These are phyloP conservation scores for Sialia sialis DNA, from an alignment of 2,113 vertebrate genomes.

Conservation along the genomic window DNA sequence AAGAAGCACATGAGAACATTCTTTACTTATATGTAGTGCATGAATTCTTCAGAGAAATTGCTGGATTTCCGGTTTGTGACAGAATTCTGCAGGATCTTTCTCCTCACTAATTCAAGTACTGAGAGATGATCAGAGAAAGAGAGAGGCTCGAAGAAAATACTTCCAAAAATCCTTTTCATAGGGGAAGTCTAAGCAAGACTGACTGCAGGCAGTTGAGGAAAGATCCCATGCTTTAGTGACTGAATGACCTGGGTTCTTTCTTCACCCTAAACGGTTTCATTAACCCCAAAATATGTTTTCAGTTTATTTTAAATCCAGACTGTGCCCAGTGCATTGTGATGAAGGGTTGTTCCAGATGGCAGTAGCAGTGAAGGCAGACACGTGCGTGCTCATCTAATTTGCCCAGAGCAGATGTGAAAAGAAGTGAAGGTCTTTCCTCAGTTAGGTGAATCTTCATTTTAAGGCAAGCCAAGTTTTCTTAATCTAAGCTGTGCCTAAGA, in stretches of 20 bases:
- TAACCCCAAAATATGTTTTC: neutral
- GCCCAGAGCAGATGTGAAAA: neutral
- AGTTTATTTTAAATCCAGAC: neutral
- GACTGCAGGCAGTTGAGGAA: neutral
- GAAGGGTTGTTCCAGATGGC: neutral
- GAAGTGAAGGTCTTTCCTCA: neutral
- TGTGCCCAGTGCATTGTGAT: neutral
- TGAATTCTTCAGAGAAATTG: neutral
- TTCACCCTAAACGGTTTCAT: neutral
- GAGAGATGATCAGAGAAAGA: neutral
- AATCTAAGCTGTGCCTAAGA: neutral
- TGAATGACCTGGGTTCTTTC: neutral
- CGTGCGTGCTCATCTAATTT: neutral
- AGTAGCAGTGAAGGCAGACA: neutral
- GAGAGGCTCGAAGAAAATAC: neutral
- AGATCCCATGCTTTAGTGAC: neutral
- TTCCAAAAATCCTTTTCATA: neutral
- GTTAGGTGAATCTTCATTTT: neutral
- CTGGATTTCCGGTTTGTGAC: neutral
- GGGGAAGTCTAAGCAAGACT: neutral
- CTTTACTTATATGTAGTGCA: neutral
- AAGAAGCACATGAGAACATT: neutral
- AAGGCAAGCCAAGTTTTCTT: neutral
- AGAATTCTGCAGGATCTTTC: neutral
- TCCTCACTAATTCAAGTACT: neutral